Conservation (phyloP, 92 coral and sea anemone genomes). For the Porites rus region DNA sequence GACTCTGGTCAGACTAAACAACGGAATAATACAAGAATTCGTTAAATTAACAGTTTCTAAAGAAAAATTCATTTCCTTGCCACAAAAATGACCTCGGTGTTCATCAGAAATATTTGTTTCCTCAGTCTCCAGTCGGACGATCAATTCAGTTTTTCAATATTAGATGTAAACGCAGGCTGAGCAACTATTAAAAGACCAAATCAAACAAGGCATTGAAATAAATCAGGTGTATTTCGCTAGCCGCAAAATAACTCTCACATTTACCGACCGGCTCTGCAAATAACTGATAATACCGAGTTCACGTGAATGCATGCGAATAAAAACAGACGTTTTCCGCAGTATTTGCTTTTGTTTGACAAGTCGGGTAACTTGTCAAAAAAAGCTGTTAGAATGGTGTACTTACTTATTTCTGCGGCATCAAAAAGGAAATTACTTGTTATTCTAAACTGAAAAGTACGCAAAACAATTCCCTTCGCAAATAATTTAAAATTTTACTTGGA, state of each 20-base stretch:
- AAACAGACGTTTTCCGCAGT: slow-evolving; percentile 4
- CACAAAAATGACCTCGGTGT: too few relatives aligned
- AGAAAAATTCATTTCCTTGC: too few relatives aligned
- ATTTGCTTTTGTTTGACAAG: slow-evolving; percentile 24
- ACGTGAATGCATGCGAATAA: slow-evolving; percentile 19
- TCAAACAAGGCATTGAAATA: neutral
- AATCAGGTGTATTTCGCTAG: neutral
- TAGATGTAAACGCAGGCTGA: too few relatives aligned
- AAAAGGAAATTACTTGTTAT: slow-evolving; percentile 8
- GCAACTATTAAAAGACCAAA: neutral
- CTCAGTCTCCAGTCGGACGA: too few relatives aligned
- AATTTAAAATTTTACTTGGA: neutral
- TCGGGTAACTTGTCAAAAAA: slow-evolving; percentile 14
- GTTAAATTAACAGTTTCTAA: too few relatives aligned
- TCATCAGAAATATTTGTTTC: too few relatives aligned
- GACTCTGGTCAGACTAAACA: too few relatives aligned
- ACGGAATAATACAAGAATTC: too few relatives aligned
- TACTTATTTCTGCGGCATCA: slow-evolving; percentile 8
- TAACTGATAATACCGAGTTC: neutral
- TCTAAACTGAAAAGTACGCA: neutral
- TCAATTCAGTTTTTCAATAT: too few relatives aligned
- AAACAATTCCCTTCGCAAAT: neutral
- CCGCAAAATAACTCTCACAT: neutral
- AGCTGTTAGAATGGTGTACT: slow-evolving; percentile 19
- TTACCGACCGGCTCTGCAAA: neutral